Percentiles rank a stretch among this genome's conserved stretches.
phyloP scores from a whole-genome alignment of 2,113 vertebrate genomes.

The Platycercus adscitus region DNA sequence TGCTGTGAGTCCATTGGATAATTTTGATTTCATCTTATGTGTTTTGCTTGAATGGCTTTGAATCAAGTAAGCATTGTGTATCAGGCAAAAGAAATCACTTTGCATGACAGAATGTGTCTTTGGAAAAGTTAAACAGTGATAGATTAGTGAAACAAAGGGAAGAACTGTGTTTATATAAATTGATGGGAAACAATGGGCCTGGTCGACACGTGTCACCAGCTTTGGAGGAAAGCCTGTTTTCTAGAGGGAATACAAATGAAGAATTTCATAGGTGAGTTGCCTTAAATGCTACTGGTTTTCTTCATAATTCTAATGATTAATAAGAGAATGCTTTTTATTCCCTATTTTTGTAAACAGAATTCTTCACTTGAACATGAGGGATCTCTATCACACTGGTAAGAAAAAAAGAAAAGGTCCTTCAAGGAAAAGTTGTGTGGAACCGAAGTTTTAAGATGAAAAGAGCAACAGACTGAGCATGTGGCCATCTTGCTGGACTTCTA shows the following conservation, averaged over 20 bases:
- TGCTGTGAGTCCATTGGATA: neutral
- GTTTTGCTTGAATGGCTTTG: neutral
- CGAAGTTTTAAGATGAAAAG: neutral
- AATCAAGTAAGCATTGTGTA: neutral
- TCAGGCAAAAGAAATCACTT: neutral
- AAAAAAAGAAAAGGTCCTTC: neutral
- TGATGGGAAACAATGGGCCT: neutral
- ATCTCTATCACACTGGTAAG: neutral
- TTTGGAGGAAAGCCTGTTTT: neutral
- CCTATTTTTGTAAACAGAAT: neutral
- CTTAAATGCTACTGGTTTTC: neutral
- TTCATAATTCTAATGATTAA: neutral
- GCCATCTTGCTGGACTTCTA: neutral
- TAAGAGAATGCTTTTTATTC: neutral
- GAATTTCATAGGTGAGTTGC: neutral
- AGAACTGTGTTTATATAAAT: neutral
- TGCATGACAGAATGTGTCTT: neutral
- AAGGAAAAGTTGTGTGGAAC: neutral
- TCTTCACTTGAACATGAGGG: neutral
- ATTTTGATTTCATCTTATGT: neutral
- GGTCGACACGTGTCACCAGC: neutral
- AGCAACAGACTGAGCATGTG: neutral
- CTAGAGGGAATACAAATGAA: neutral
- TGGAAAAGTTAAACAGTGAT: neutral
- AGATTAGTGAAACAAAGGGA: neutral